These are phyloP conservation scores for Saccostrea glomerata DNA, from an alignment of 1,140 invertebrate species.

Conservation along the genomic window DNA sequence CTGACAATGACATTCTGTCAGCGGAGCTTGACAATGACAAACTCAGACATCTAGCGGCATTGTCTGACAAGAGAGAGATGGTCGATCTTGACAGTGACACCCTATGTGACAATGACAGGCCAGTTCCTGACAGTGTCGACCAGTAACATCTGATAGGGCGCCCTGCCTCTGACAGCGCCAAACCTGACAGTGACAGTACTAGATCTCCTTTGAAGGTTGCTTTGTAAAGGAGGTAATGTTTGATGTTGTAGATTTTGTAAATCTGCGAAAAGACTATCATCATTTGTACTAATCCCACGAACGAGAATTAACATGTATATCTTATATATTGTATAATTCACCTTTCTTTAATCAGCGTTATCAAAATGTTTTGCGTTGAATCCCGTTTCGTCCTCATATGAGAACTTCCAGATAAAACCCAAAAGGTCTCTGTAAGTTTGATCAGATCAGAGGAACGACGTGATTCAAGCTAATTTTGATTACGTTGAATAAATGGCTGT, in stretches of 20 bases:
- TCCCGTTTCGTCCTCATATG: neutral
- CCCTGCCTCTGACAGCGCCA: constrained; percentile 51
- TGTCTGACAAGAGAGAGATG: constrained; percentile 54
- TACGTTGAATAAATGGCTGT: neutral
- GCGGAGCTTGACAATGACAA: constrained; percentile 59
- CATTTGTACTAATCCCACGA: neutral
- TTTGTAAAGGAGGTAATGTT: too few species aligned
- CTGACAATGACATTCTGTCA: constrained; percentile 52
- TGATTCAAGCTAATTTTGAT: neutral
- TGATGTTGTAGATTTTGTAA: too few species aligned
- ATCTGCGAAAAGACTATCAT: neutral
- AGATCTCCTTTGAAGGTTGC: neutral
- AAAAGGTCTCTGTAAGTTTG: constrained; percentile 22
- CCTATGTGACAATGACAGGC: constrained; percentile 58
- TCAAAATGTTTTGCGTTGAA: neutral
- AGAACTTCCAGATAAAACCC: constrained; percentile 36
- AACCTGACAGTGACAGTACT: constrained; percentile 45
- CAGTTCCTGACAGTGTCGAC: constrained; percentile 50
- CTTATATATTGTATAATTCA: neutral
- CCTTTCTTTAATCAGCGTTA: neutral
- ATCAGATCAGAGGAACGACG: neutral
- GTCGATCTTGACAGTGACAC: constrained; percentile 51
- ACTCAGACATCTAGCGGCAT: neutral
- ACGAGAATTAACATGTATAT: neutral
- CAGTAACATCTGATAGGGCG: neutral